Evolutionary conservation across 2,888 invertebrate species (phyloP).

Genomic region (Acrocyrtus sp.): DNA sequence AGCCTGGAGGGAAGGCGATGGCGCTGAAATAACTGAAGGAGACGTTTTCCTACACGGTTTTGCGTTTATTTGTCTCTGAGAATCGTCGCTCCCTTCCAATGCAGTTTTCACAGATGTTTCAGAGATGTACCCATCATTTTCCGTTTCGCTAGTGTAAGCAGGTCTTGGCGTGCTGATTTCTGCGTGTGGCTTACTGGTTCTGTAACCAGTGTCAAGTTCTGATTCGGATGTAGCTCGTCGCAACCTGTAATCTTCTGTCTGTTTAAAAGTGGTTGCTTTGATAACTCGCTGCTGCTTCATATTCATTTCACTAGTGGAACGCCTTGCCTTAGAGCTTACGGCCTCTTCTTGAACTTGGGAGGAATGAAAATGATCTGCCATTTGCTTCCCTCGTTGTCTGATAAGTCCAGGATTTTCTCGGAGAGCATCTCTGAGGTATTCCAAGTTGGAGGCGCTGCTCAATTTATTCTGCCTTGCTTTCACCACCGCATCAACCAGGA

Average conservation of each 20-base stretch:
- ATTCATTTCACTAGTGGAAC: not conserved
- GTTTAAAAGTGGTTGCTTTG: slow-evolving; percentile 25
- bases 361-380: too few relatives aligned
- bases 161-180: not conserved
- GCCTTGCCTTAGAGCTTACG: not conserved
- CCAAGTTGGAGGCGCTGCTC: slow-evolving; percentile 8
- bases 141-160: too few relatives aligned
- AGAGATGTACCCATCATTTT: not conserved
- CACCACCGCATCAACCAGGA: slow-evolving; percentile 31
- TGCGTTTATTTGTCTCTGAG: too few relatives aligned
- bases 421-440: slow-evolving; percentile 30
- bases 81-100: not conserved
- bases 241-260: too few relatives aligned
- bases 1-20: slow-evolving; percentile 7
- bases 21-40: too few relatives aligned
- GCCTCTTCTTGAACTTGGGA: too few relatives aligned
- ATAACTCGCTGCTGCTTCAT: not conserved
- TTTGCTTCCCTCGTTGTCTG: not conserved
- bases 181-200: not conserved
- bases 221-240: too few relatives aligned
- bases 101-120: slow-evolving; percentile 21
- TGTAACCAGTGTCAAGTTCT: slow-evolving; percentile 1
- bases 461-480: slow-evolving; percentile 25
- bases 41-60: too few relatives aligned
- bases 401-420: slow-evolving; percentile 15